These are phyloP conservation scores for Dicrurus megarhynchus DNA, from an alignment of 2,113 vertebrate genomes.

Conservation along the genomic window DNA sequence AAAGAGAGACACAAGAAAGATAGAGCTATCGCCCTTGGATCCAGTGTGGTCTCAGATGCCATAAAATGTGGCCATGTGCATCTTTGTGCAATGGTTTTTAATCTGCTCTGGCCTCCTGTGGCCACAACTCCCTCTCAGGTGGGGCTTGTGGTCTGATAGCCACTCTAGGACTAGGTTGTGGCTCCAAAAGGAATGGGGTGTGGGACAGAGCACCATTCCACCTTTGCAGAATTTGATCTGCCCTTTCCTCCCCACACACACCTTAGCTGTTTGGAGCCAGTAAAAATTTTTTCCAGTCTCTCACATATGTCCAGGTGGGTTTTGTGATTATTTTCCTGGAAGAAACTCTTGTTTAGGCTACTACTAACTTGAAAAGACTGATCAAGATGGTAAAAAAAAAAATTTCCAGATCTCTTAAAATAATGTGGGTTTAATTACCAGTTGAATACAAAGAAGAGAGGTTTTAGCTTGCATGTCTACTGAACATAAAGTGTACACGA, in stretches of 20 bases:
- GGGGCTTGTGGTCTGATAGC: not conserved
- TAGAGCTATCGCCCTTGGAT: not conserved
- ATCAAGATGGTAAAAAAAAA: not conserved
- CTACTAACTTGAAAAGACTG: not conserved
- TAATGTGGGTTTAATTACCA: not conserved
- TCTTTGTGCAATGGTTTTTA: not conserved
- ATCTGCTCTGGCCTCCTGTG: not conserved
- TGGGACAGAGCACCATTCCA: not conserved
- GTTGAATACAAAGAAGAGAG: not conserved
- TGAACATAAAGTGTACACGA: not conserved
- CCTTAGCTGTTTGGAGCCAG: not conserved
- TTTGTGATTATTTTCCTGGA: not conserved
- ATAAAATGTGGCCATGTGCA: fast-evolving
- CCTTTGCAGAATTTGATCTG: not conserved
- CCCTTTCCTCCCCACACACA: not conserved
- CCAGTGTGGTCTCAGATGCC: not conserved
- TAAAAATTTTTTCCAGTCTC: not conserved
- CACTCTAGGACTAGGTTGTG: not conserved
- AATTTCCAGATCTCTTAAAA: not conserved
- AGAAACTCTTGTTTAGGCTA: not conserved
- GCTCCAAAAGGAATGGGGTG: not conserved
- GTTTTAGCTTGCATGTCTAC: not conserved
- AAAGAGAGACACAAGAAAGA: not conserved
- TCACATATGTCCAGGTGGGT: not conserved
- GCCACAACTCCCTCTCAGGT: not conserved